Percentiles rank a stretch among this genome's conserved stretches.
Evolutionary conservation across 2,113 vertebrate species (phyloP).

Genomic region (Rostratula benghalensis): DNA sequence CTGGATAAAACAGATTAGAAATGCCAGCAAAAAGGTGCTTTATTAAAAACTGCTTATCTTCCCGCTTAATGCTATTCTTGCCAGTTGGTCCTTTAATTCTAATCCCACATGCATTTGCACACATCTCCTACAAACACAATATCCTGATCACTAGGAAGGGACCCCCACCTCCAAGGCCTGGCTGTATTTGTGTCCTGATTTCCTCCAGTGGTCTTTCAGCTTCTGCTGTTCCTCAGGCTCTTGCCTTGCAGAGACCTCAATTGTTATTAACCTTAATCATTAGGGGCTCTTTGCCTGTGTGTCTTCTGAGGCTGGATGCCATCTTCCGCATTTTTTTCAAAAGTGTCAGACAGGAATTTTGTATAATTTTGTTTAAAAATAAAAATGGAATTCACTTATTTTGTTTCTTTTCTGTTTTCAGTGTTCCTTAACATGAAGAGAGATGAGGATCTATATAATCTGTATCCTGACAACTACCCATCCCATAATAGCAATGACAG

Average conservation of each 20-base stretch:
- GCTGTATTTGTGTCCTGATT: background rate
- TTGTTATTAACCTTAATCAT: background rate
- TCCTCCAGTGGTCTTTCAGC: background rate
- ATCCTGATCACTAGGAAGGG: too few species aligned
- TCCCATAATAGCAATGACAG: background rate
- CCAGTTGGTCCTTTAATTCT: background rate
- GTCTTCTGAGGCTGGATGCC: background rate
- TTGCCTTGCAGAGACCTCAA: background rate
- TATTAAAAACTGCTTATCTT: background rate
- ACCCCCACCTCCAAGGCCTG: background rate
- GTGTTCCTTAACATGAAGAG: background rate
- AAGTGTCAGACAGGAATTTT: background rate
- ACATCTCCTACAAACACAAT: background rate
- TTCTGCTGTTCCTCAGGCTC: background rate
- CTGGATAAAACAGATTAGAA: background rate
- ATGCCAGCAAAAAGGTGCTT: background rate
- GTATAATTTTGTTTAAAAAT: background rate
- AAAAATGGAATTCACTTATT: background rate
- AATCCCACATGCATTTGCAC: background rate
- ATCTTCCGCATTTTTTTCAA: background rate
- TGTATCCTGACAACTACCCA: background rate
- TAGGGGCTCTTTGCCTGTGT: rapidly evolving
- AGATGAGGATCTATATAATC: background rate
- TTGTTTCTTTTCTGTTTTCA: background rate
- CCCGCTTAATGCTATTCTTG: background rate